Base-by-base conservation (phyloP, 2,888 invertebrate genomes). In the Zelleria hepariella region DNA sequence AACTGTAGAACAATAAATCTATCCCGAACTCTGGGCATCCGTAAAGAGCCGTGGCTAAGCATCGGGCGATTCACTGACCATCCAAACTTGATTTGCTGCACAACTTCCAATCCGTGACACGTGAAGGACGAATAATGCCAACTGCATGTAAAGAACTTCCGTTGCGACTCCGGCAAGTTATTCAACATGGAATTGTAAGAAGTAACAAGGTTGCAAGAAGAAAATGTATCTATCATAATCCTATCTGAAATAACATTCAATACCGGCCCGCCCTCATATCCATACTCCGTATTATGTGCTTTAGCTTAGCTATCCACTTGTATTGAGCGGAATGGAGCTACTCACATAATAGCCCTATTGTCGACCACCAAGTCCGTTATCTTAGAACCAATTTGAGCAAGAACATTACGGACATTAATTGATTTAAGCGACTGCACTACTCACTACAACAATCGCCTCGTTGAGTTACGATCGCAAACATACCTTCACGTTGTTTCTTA, bases 281-380 rank as follows among this genome's bases (percentile, higher is more conserved):
- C 75, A 72, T 73, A 65, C 71, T 67, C 66, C 71, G 68, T 74
- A 57, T 49, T 57, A 51, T 62, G 57, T 48, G 23, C 51, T 24
- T 18, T n/a, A 25, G n/a, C 8, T n/a, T 6, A 21, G 47, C 49
- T 48, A 54, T 21, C 18, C 66, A 68, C 71, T 70, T 71, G 59
- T 59, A 73, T 69, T 68, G 68, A 70, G 63, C 68, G 67, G 75
- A 74, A 78, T 72, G 77, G 72, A 74, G 72, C 73, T 72, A 73
- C 72, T 77, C 77, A 72, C 71, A 78, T 82, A 80, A 81, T 77
- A 73, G 76, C 71, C 67, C 78, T 65, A 81, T 83, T 84, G 82
- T 82, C 73, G 71, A 69, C 62, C 62, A 65, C 63, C 69, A 72
- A 75, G 78, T 77, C 80, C 77, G 75, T 73, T 80, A 80, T 80